A percentile compares a stretch with the other conserved stretches of the same genome.
Evolutionary conservation across 1,140 invertebrate genomes (phyloP).

Genomic region (Drosophila kepulauana): DNA sequence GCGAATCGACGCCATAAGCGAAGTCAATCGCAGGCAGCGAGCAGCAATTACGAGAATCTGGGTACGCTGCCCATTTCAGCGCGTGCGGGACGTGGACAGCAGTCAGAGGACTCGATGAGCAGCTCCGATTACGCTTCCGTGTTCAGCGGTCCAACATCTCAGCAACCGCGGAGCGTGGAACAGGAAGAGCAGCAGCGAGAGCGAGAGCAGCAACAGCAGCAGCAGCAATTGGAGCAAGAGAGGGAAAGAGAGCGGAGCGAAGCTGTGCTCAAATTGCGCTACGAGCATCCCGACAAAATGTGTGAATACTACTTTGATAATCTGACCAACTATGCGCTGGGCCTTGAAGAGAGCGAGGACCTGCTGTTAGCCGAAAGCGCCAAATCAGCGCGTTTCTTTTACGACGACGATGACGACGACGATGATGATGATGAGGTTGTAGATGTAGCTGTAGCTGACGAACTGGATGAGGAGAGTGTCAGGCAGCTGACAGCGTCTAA

Average conservation of each 20-base stretch:
- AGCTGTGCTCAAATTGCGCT: constrained; percentile 60
- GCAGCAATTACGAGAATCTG: constrained; percentile 74
- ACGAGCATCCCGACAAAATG: constrained; percentile 84
- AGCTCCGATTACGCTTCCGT: constrained; percentile 85
- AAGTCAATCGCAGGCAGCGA: constrained; percentile 65
- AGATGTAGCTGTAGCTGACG: constrained; percentile 5
- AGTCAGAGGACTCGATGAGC: constrained; percentile 79
- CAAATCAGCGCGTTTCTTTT: constrained; percentile 66
- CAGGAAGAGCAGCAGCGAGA: neutral
- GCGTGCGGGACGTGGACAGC: constrained; percentile 20
- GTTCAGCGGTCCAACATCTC: constrained; percentile 73
- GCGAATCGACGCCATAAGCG: constrained; percentile 61
- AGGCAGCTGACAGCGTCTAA: constrained; percentile 19
- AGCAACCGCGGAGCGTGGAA: neutral
- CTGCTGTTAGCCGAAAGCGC: constrained; percentile 71
- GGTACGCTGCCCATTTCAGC: constrained; percentile 64
- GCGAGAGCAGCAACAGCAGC: neutral
- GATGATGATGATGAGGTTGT: constrained; percentile 16
- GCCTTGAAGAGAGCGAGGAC: constrained; percentile 70
- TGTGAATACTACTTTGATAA: constrained; percentile 82
- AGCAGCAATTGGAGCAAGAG: neutral
- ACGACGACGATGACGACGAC: constrained; percentile 43
- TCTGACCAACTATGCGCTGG: constrained; percentile 67
- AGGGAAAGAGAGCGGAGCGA: constrained; percentile 36
- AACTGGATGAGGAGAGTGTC: constrained; percentile 7